These are phyloP conservation scores for Tetramorium alpestre DNA, from an alignment of 1,140 invertebrate species.

Conservation along the genomic window DNA sequence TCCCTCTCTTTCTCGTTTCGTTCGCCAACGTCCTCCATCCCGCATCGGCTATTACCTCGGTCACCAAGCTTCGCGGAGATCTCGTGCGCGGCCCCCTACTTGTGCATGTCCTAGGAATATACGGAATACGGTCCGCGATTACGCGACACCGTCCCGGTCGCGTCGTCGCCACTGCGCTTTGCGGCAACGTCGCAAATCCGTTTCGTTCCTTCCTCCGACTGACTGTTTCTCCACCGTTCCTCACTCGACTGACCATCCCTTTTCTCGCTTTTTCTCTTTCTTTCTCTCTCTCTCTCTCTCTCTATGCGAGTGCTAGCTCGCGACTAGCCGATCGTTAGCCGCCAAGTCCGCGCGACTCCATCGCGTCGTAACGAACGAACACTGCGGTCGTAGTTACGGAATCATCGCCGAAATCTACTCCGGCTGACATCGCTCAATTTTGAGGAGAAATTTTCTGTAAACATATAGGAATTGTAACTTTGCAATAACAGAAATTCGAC, in stretches of 20 bases:
- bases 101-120: conserved; percentile 70
- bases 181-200: conserved; percentile 78
- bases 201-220: conserved; percentile 44
- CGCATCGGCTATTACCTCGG: conserved; percentile 32
- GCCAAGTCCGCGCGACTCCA: conserved; percentile 43
- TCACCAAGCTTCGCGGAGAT: conserved; percentile 56
- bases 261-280: conserved; percentile 44
- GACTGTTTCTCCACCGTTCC: conserved; percentile 38
- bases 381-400: neutral
- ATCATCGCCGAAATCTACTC: conserved; percentile 5
- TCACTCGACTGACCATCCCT: conserved; percentile 40
- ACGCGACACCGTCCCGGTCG: conserved; percentile 66
- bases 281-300: conserved; percentile 23
- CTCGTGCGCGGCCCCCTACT: conserved; percentile 58
- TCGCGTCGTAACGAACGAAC: conserved; percentile 49
- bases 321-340: conserved; percentile 41
- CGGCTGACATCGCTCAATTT: neutral
- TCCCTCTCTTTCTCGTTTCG: conserved; percentile 24
- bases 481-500: neutral
- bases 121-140: conserved; percentile 77
- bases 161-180: conserved; percentile 56
- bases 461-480: neutral
- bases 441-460: neutral
- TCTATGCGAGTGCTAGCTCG: conserved; percentile 36
- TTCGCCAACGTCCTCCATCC: conserved; percentile 38